These are phyloP conservation scores for Bradypodion ventrale DNA, from an alignment of 2,797 vertebrate species.

Conservation along the genomic window DNA sequence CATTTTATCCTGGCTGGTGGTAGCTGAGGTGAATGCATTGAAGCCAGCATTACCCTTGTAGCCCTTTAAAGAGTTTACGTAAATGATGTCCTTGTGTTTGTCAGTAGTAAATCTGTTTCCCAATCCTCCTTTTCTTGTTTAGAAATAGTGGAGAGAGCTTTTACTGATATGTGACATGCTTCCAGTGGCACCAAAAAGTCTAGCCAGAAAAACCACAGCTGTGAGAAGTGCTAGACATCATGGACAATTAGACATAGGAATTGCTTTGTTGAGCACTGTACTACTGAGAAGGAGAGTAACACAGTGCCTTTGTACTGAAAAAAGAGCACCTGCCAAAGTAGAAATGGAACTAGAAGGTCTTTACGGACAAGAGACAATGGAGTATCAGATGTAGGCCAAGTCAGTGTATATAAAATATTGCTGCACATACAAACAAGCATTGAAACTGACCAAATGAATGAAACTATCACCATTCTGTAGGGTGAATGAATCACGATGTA, in stretches of 20 bases:
- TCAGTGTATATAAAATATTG: too few species aligned
- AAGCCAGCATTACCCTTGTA: conserved; percentile 45
- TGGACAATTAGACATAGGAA: conserved; percentile 13
- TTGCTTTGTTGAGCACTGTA: background rate
- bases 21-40: background rate
- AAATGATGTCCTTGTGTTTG: conserved; percentile 36
- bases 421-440: background rate
- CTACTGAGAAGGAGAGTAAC: background rate
- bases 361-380: background rate
- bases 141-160: background rate
- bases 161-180: background rate
- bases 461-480: background rate
- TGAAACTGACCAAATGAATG: background rate
- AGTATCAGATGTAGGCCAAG: background rate
- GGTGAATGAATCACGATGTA: too few species aligned
- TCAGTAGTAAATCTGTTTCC: conserved; percentile 24
- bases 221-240: background rate
- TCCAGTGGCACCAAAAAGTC: conserved; percentile 9
- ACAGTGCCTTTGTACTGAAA: background rate
- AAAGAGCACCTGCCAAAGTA: background rate
- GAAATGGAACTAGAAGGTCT: background rate
- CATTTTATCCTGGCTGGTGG: conserved; percentile 37
- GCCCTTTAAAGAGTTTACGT: conserved; percentile 40
- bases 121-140: background rate
- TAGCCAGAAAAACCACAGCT: conserved; percentile 42